These are phyloP conservation scores for Ganaspis brasiliensis DNA, from an alignment of 2,888 invertebrate genomes.

Conservation along the genomic window DNA sequence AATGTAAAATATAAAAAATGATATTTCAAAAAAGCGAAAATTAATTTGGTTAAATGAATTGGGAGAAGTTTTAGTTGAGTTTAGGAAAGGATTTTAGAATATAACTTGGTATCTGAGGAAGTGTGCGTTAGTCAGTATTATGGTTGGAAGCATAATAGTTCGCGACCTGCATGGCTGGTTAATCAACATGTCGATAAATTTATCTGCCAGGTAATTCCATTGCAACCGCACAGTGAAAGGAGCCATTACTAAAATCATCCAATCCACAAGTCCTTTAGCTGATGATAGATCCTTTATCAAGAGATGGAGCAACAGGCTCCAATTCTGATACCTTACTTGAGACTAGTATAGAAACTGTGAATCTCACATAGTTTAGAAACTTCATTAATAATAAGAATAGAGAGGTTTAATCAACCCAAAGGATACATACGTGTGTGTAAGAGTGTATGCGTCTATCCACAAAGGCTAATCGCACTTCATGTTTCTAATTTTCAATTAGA, in stretches of 20 bases:
- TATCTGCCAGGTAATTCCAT: slow-evolving; percentile 29
- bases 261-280: slow-evolving; percentile 38
- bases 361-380: slow-evolving; percentile 35
- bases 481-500: background rate
- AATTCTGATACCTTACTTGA: slow-evolving; percentile 20
- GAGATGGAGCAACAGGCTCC: slow-evolving; percentile 29
- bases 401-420: slow-evolving; percentile 22
- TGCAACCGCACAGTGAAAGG: slow-evolving; percentile 42
- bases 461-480: background rate
- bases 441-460: background rate
- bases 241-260: slow-evolving; percentile 37
- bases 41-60: no score
- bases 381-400: slow-evolving; percentile 39
- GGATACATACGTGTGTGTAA: background rate
- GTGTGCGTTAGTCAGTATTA: slow-evolving; percentile 20
- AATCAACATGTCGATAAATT: slow-evolving; percentile 41
- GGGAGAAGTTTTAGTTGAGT: slow-evolving; percentile 7
- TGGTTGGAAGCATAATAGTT: slow-evolving; percentile 24
- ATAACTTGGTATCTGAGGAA: slow-evolving; percentile 28
- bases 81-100: slow-evolving; percentile 15
- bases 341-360: slow-evolving; percentile 32
- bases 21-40: no score
- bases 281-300: slow-evolving; percentile 34
- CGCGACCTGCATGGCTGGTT: slow-evolving; percentile 37
- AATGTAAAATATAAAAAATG: no score